A percentile compares a stretch with the other conserved stretches of the same genome.
Evolutionary conservation across 2,888 invertebrate species (phyloP).

Genomic region (Eupithecia exiguata): DNA sequence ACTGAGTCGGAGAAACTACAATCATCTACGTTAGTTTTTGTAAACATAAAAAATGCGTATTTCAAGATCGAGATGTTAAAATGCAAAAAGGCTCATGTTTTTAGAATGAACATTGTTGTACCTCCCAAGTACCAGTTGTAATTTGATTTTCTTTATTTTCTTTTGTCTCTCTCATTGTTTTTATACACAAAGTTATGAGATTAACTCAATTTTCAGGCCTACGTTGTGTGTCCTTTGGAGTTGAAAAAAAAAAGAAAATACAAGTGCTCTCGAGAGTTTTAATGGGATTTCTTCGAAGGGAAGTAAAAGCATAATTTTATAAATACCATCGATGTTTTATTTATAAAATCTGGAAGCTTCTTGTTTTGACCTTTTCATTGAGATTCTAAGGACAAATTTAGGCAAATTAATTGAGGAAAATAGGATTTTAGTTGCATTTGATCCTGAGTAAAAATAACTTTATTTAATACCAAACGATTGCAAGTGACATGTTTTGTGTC

Average conservation of each 20-base stretch:
- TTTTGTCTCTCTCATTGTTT: conserved; percentile 57
- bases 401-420: neutral
- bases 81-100: conserved; percentile 39
- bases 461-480: neutral
- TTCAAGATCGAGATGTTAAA: neutral
- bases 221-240: conserved; percentile 58
- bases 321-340: conserved; percentile 13
- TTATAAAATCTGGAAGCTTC: neutral
- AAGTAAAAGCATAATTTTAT: conserved; percentile 41
- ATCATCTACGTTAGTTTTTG: neutral
- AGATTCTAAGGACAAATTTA: neutral
- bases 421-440: neutral
- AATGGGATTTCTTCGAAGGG: conserved; percentile 59
- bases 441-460: neutral
- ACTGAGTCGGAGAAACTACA: neutral
- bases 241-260: conserved; percentile 51
- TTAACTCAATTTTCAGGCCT: conserved; percentile 69
- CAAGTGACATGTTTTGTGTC: neutral
- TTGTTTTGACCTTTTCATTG: neutral
- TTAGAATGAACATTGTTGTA: conserved; percentile 36
- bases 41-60: conserved; percentile 5
- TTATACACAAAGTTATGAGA: conserved; percentile 62
- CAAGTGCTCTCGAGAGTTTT: conserved; percentile 55
- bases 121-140: conserved; percentile 51
- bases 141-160: conserved; percentile 60